Base-by-base conservation (phyloP, 2,113 vertebrate species). In the Podarcis muralis region DNA sequence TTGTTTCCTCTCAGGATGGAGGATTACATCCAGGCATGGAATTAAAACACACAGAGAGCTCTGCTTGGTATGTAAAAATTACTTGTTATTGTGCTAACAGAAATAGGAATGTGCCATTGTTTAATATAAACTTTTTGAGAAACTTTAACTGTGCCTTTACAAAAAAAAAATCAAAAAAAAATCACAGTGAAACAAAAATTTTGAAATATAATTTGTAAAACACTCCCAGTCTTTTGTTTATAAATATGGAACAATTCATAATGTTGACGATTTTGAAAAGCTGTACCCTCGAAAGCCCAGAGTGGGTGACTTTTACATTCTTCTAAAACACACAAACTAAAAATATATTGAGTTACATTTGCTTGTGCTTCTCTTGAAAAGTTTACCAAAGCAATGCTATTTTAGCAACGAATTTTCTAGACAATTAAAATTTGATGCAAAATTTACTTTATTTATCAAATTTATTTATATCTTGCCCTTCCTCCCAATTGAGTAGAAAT, bases 11-110 rank as follows among this genome's bases (percentile, higher is more conserved):
- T 69, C 5, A 32, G 85, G 86, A n/a, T 53, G 88, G 76, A 62
- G 83, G 84, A n/a, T 91, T 88, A 91, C 66, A 86, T 0, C 82
- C 88, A 82, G 16, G 62, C 85, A 87, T 91, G 72, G 78, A 27
- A 68, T 37, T 53, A 57, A 66, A 87, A 88, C 68, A 81, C 62
- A 83, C 57, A 32, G 89, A 59, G 88, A 59, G 88, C 90, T 92
- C 77, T 86, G 0, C 6, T 83, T 83, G 32, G 3, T 30, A 77
- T 84, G 32, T 87, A 5, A 18, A 35, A 48, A 75, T 77, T 78
- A n/a, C 6, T 12, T 72, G 11, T 72, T 72, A 30, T 72, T 16
- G 6, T 75, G 68, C 30, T 32, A 72, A 57, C 23, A n/a, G 78
- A 66, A 71, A 18, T 15, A n/a, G 2, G 35, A 15, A 74, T 16